These are phyloP conservation scores for Platysternon megacephalum DNA, from an alignment of 2,113 vertebrate species.

Conservation along the genomic window DNA sequence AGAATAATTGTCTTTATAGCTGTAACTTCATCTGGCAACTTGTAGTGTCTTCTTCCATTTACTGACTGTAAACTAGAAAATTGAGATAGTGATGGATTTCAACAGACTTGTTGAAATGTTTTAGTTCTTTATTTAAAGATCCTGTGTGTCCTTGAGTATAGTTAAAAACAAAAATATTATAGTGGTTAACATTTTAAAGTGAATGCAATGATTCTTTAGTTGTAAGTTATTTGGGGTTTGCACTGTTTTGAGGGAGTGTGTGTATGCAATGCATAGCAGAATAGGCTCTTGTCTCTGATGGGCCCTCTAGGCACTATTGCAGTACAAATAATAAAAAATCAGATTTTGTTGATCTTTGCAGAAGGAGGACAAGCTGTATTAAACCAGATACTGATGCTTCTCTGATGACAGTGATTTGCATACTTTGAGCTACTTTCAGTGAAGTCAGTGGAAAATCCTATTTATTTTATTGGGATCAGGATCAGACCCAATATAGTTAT, in stretches of 20 bases:
- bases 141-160: not conserved
- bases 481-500: not conserved
- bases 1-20: not conserved
- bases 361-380: conserved; percentile 20
- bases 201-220: not conserved
- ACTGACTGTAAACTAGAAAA: conserved; percentile 11
- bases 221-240: not conserved
- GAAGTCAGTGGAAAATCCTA: not conserved
- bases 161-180: not conserved
- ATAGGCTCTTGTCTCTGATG: not conserved
- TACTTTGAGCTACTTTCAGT: not conserved
- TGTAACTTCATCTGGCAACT: not conserved
- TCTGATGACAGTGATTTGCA: not conserved
- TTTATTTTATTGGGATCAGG: not conserved
- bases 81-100: not conserved
- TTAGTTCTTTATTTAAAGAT: not conserved
- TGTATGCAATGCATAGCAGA: not conserved
- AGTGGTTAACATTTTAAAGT: not conserved
- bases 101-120: not conserved
- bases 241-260: not conserved
- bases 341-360: not conserved
- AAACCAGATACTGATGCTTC: not conserved
- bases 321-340: conserved; percentile 17
- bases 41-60: not conserved
- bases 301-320: not conserved